Percentiles rank a stretch among this genome's conserved stretches.
phyloP scores from a whole-genome alignment of 2,797 vertebrate species.

The Perodicticus potto region DNA sequence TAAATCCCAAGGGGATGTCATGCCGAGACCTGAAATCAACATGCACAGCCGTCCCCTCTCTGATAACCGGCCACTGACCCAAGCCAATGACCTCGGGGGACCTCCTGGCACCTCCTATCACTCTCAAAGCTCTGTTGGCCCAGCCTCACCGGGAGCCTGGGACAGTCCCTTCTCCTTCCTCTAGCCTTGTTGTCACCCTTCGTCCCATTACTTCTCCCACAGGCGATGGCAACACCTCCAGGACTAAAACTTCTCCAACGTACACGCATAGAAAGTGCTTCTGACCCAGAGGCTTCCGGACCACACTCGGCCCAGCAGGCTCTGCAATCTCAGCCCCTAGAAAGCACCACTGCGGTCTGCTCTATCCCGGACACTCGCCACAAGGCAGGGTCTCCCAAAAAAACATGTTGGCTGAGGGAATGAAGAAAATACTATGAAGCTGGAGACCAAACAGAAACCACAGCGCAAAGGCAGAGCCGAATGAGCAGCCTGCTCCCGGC shows the following conservation, averaged over 20 bases:
- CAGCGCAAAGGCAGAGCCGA: neutral
- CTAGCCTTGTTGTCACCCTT: neutral
- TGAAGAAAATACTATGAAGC: neutral
- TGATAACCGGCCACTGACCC: neutral
- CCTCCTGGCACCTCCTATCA: neutral
- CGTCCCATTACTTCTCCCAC: neutral
- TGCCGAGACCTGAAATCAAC: neutral
- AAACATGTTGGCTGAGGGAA: neutral
- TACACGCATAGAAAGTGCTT: neutral
- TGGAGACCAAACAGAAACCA: neutral
- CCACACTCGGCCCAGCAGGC: neutral
- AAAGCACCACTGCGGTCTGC: slow-evolving; percentile 9
- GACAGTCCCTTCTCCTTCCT: neutral
- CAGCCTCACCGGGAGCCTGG: neutral
- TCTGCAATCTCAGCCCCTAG: neutral
- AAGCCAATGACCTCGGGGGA: neutral
- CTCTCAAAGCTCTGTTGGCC: neutral
- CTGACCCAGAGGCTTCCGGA: neutral
- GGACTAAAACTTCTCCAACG: neutral
- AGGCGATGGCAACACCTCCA: neutral
- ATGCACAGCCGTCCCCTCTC: neutral
- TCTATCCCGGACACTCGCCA: neutral
- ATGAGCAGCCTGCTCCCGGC: neutral
- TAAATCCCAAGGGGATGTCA: neutral
- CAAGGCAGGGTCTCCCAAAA: slow-evolving; percentile 25